Evolutionary conservation across 64 coral and sea anemone genomes (phyloP).

Genomic region (Acropora tenuis): DNA sequence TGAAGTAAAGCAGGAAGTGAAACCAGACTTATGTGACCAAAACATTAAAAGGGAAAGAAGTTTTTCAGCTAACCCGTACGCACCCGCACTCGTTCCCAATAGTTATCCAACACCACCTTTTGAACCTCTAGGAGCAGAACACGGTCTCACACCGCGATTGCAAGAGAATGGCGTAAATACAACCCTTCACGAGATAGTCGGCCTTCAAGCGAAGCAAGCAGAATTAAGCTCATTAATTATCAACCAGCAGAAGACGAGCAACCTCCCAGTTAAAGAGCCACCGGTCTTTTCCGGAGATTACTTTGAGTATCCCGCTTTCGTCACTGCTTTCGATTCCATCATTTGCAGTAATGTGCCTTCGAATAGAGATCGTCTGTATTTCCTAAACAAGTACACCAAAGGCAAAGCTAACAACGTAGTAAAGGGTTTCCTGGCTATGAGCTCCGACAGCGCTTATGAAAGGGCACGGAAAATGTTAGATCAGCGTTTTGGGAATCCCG

Average conservation of each 20-base stretch:
- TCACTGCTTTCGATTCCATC: conserved; percentile 60
- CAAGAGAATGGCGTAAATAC: not conserved
- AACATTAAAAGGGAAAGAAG: too few species aligned
- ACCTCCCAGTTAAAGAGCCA: conserved; percentile 68
- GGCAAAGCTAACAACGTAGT: conserved; percentile 45
- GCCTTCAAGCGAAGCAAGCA: conserved; percentile 63
- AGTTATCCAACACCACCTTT: too few species aligned
- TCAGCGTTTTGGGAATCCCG: conserved; percentile 65
- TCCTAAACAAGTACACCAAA: conserved; percentile 55
- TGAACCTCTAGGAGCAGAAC: too few species aligned
- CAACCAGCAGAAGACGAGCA: conserved; percentile 53
- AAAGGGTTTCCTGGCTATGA: conserved; percentile 67
- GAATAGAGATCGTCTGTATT: conserved; percentile 63
- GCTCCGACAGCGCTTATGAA: conserved; percentile 51
- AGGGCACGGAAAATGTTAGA: conserved; percentile 55
- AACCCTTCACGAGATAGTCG: conserved; percentile 23
- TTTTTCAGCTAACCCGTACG: not conserved
- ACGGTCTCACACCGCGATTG: too few species aligned
- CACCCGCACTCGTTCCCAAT: not conserved
- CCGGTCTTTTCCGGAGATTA: conserved; percentile 52
- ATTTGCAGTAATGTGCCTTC: conserved; percentile 15
- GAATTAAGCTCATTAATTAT: conserved; percentile 48
- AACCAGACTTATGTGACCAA: too few species aligned
- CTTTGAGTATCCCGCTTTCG: conserved; percentile 66
- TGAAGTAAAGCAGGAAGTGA: not conserved